phyloP scores from a whole-genome alignment of 2,888 invertebrate genomes.

The Urechis unicinctus region DNA sequence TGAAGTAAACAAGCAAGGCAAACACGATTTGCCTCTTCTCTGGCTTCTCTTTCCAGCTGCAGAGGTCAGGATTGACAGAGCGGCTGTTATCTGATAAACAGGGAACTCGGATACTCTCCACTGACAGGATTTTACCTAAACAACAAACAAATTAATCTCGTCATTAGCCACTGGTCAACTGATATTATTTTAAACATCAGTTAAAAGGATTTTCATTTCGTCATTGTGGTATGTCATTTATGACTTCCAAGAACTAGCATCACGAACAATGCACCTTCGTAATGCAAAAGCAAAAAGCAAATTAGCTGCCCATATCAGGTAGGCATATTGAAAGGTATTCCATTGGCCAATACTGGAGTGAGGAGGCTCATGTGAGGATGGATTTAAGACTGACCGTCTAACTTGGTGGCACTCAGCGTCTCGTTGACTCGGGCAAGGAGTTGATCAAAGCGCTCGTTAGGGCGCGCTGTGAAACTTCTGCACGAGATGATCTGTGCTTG shows the following conservation, averaged over 20 bases:
- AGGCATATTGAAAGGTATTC: too few species aligned
- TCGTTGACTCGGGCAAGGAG: slow-evolving; percentile 20
- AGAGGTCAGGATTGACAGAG: slow-evolving; percentile 9
- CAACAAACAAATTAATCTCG: neutral
- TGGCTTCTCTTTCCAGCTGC: slow-evolving; percentile 12
- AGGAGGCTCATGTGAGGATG: neutral
- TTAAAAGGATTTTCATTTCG: too few species aligned
- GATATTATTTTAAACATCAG: too few species aligned
- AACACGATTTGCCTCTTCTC: slow-evolving; percentile 13
- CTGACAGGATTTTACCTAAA: slow-evolving; percentile 13
- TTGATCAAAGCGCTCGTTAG: slow-evolving; percentile 17
- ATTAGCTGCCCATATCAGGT: too few species aligned
- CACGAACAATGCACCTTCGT: too few species aligned
- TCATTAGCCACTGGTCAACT: too few species aligned
- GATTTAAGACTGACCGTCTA: neutral
- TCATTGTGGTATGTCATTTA: too few species aligned
- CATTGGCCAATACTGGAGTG: neutral
- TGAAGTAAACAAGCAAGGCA: slow-evolving; percentile 12
- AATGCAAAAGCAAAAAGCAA: too few species aligned
- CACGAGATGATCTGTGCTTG: slow-evolving; percentile 9
- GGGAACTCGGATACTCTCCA: slow-evolving; percentile 7
- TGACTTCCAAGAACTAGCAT: too few species aligned
- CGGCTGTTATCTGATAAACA: neutral
- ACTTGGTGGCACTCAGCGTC: slow-evolving; percentile 4
- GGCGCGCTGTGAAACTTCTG: slow-evolving; percentile 16